Evolutionary conservation across 2,113 vertebrate species (phyloP).

Genomic region (Acanthisitta chloris): DNA sequence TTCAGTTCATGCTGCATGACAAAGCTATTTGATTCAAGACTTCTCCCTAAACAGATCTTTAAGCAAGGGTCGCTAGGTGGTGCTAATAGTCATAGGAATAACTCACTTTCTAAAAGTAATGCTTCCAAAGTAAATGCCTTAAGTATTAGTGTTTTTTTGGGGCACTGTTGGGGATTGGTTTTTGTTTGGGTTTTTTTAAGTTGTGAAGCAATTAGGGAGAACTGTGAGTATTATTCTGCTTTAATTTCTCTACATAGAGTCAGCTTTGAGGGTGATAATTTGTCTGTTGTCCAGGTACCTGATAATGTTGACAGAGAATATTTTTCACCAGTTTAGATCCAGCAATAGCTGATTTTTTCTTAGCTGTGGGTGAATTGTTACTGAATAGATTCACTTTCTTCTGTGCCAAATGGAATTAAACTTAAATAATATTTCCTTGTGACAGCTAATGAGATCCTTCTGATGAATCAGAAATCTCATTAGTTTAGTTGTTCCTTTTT

Average conservation of each 20-base stretch:
- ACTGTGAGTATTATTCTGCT: background rate
- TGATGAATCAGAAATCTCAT: background rate
- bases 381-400: background rate
- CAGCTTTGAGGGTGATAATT: background rate
- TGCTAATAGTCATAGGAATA: background rate
- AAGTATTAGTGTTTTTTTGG: background rate
- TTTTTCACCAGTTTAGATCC: background rate
- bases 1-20: background rate
- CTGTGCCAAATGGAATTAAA: background rate
- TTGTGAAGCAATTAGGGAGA: background rate
- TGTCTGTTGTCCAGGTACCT: background rate
- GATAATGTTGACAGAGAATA: background rate
- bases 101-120: background rate
- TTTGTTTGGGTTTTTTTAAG: background rate
- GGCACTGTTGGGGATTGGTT: accelerated
- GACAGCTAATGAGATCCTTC: background rate
- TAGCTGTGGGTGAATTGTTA: background rate
- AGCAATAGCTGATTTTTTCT: background rate
- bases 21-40: background rate
- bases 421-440: background rate
- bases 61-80: background rate
- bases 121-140: background rate
- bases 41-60: background rate
- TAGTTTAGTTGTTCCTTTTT: background rate
- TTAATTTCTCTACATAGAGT: background rate